These are phyloP conservation scores for Trachelus iudaicus DNA, from an alignment of 2,888 invertebrate species.

Conservation along the genomic window DNA sequence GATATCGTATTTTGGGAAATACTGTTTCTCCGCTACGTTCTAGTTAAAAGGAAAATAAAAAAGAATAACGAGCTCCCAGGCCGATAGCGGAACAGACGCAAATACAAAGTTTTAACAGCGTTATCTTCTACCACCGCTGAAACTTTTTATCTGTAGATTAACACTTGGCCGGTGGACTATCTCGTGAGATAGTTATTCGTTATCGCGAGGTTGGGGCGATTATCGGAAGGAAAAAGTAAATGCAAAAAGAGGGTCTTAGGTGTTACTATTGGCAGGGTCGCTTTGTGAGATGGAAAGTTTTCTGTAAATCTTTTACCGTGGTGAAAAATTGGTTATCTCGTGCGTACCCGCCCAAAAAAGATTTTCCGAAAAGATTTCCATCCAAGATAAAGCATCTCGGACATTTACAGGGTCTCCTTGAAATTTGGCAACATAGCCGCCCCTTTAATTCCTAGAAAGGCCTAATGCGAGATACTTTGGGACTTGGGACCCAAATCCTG, in stretches of 20 bases:
- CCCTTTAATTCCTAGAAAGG: constrained; percentile 12
- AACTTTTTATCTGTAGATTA: constrained; percentile 29
- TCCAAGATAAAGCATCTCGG: background rate
- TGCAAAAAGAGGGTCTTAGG: background rate
- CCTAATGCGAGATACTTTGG: constrained; percentile 2
- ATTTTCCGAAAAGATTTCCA: background rate
- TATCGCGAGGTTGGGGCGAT: background rate
- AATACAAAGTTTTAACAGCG: constrained; percentile 26
- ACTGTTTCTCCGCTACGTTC: background rate
- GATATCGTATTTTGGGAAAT: background rate
- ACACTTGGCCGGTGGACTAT: constrained; percentile 25
- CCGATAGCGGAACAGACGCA: constrained; percentile 5
- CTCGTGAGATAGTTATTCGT: constrained; percentile 14
- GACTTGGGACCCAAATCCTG: background rate
- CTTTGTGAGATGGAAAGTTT: background rate
- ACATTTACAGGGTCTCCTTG: background rate
- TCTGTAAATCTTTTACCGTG: background rate
- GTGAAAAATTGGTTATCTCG: background rate
- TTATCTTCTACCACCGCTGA: constrained; percentile 31
- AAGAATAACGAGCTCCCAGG: background rate
- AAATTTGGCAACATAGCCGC: constrained; percentile 15
- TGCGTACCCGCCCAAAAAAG: background rate
- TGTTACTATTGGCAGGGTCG: background rate
- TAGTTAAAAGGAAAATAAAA: background rate
- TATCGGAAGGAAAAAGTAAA: background rate